Evolutionary conservation across 2,113 vertebrate species (phyloP).

Genomic region (Macrotus californicus): DNA sequence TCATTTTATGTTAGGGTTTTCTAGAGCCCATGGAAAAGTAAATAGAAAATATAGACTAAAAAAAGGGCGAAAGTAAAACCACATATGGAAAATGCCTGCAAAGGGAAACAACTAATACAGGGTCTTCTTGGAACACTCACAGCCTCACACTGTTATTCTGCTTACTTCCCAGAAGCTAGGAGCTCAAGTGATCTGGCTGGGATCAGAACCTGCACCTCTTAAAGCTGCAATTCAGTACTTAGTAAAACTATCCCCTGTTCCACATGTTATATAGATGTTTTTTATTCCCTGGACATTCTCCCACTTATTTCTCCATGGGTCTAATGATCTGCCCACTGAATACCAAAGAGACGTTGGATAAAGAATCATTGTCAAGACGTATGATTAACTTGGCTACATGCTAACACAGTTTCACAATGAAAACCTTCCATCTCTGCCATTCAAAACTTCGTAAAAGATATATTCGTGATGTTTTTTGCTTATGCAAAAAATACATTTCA

Average conservation of each 20-base stretch:
- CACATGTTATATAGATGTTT: constrained; percentile 29
- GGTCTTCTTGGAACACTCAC: background rate
- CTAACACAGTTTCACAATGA: constrained; percentile 16
- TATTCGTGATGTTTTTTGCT: background rate
- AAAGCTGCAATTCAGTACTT: constrained; percentile 30
- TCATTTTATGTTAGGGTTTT: background rate
- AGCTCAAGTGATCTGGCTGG: background rate
- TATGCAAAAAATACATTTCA: constrained; percentile 25
- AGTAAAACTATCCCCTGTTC: background rate
- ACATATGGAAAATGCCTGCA: background rate
- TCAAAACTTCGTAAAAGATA: constrained; percentile 46
- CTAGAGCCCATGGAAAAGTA: background rate
- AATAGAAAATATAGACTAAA: background rate
- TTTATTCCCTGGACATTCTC: constrained; percentile 42
- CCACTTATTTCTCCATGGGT: constrained; percentile 40
- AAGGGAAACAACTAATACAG: background rate
- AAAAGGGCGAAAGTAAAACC: background rate
- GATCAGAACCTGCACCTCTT: constrained; percentile 18
- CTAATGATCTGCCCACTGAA: constrained; percentile 50
- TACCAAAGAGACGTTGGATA: constrained; percentile 41
- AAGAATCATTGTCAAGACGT: constrained; percentile 42
- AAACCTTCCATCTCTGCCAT: constrained; percentile 30
- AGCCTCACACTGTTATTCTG: background rate
- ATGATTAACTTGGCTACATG: constrained; percentile 57
- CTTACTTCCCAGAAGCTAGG: constrained; percentile 37